Evolutionary conservation across 1,140 invertebrate genomes (phyloP).

Genomic region (Bombus difficillimus): DNA sequence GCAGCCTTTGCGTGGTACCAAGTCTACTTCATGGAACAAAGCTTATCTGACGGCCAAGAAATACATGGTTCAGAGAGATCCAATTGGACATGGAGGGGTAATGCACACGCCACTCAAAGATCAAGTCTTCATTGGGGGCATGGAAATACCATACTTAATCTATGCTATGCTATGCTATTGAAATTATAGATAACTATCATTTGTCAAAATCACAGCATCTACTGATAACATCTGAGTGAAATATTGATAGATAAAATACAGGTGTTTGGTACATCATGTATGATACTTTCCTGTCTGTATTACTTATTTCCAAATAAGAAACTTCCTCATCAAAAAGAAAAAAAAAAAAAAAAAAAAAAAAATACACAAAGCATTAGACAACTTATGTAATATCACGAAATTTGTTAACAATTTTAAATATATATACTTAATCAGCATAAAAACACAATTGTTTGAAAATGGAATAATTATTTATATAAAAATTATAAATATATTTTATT

Average conservation of each 20-base stretch:
- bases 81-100: constrained; percentile 59
- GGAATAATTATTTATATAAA: not conserved
- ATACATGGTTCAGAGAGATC: constrained; percentile 71
- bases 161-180: constrained; percentile 11
- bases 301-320: not conserved
- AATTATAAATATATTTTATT: not conserved
- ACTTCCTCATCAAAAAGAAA: no score
- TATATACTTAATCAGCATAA: not conserved
- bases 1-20: constrained; percentile 64
- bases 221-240: constrained; percentile 25
- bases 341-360: no score
- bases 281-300: not conserved
- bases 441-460: not conserved
- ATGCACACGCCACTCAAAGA: constrained; percentile 61
- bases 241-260: not conserved
- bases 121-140: constrained; percentile 55
- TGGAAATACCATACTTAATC: constrained; percentile 57
- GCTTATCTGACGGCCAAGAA: constrained; percentile 74
- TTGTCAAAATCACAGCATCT: constrained; percentile 28
- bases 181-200: constrained; percentile 31
- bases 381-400: not conserved
- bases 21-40: constrained; percentile 62
- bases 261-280: not conserved
- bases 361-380: no score
- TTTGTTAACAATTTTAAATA: not conserved